phyloP scores from a whole-genome alignment of 2,888 invertebrate genomes.

The Nycteola revayana region DNA sequence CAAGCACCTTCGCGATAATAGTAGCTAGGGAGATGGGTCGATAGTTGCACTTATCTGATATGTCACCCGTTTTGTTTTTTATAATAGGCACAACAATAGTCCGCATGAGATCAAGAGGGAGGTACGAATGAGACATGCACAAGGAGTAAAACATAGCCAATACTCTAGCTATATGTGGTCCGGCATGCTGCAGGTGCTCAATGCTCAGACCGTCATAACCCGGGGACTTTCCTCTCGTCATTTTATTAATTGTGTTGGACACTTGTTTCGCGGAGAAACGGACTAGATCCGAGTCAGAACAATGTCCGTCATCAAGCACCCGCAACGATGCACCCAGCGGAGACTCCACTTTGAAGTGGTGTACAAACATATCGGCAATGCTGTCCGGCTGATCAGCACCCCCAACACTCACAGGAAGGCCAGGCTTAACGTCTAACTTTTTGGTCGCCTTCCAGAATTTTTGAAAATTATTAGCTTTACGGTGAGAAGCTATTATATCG shows the following conservation, averaged over 20 bases:
- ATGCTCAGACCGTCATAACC: constrained; percentile 4
- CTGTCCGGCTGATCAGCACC: neutral
- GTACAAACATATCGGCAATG: neutral
- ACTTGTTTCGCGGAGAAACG: neutral
- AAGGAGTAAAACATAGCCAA: constrained; percentile 1
- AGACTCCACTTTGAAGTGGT: neutral
- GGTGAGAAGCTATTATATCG: neutral
- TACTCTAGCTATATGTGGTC: constrained; percentile 1
- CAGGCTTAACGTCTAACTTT: neutral
- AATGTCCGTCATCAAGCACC: no score
- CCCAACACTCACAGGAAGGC: neutral
- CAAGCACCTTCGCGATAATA: constrained; percentile 6
- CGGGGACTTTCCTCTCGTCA: constrained; percentile 2
- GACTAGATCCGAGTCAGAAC: no score
- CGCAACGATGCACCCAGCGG: no score
- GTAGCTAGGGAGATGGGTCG: constrained; percentile 7
- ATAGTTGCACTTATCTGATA: constrained; percentile 1
- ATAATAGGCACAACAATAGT: neutral
- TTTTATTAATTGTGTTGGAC: neutral
- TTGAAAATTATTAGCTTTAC: neutral
- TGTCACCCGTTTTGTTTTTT: constrained; percentile 1
- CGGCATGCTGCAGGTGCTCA: constrained; percentile 4
- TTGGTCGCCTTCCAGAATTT: constrained; percentile 5
- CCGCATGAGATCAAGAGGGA: constrained; percentile 1
- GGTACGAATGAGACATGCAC: constrained; percentile 2